phyloP scores from a whole-genome alignment of 2,113 vertebrate species.

The Syngnathoides biaculeatus region DNA sequence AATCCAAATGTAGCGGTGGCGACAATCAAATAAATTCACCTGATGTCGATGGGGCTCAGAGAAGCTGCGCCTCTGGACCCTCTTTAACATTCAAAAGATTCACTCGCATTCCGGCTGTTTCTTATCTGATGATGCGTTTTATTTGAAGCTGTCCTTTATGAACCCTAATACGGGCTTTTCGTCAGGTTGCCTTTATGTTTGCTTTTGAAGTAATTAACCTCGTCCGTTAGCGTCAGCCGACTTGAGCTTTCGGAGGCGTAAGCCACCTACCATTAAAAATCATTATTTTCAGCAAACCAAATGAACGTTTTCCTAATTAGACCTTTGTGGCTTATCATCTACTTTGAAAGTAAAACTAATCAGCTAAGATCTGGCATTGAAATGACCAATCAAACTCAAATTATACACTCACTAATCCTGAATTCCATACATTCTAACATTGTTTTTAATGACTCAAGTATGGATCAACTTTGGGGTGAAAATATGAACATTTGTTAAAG shows the following conservation, averaged over 20 bases:
- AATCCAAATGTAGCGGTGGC: constrained; percentile 48
- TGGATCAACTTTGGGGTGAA: neutral
- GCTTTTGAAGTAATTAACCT: constrained; percentile 52
- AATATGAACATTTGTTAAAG: neutral
- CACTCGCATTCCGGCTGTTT: constrained; percentile 36
- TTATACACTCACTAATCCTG: neutral
- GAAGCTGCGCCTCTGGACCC: constrained; percentile 32
- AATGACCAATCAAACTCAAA: constrained; percentile 18
- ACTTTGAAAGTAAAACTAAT: constrained; percentile 26
- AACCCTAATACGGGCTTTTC: constrained; percentile 47
- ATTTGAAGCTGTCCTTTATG: constrained; percentile 51
- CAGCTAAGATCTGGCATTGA: constrained; percentile 30
- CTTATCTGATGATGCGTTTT: constrained; percentile 55
- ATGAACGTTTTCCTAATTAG: constrained; percentile 44
- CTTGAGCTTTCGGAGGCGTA: constrained; percentile 22
- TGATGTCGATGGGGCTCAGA: constrained; percentile 24
- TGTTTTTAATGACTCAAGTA: neutral
- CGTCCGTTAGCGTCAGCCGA: constrained; percentile 42
- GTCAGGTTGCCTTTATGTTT: constrained; percentile 50
- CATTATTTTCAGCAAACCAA: constrained; percentile 23
- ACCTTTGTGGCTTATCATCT: constrained; percentile 36
- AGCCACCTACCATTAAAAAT: constrained; percentile 10
- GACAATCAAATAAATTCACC: constrained; percentile 59
- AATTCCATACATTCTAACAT: neutral
- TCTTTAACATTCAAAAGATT: constrained; percentile 35